These are phyloP conservation scores for Siphamia tubifer DNA, from an alignment of 2,113 vertebrate species.

Conservation along the genomic window DNA sequence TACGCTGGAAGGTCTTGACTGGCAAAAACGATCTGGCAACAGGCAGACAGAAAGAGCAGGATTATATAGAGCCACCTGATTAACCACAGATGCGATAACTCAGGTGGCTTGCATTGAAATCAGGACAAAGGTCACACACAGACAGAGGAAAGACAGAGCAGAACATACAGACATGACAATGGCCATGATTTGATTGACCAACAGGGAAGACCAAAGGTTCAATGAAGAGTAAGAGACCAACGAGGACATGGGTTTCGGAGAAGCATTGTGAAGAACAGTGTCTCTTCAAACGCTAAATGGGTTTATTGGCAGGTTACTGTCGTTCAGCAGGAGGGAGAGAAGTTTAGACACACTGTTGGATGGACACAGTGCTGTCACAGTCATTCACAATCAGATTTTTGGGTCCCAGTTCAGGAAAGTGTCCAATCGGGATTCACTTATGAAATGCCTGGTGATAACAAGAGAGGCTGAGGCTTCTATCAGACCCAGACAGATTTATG, in stretches of 20 bases:
- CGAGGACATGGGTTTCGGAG: constrained; percentile 16
- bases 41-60: too few species aligned
- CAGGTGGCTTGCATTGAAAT: too few species aligned
- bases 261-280: neutral
- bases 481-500: constrained; percentile 32
- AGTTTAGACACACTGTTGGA: constrained; percentile 32
- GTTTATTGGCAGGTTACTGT: constrained; percentile 57
- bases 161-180: neutral
- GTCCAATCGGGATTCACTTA: constrained; percentile 68
- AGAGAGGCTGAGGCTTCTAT: constrained; percentile 53
- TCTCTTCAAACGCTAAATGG: constrained; percentile 44
- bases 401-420: constrained; percentile 47
- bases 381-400: constrained; percentile 55
- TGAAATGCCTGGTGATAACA: constrained; percentile 63
- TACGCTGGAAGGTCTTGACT: too few species aligned
- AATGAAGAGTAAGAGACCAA: constrained; percentile 26
- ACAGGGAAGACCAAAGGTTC: constrained; percentile 34
- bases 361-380: constrained; percentile 49
- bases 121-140: too few species aligned
- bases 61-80: too few species aligned
- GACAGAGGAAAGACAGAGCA: too few species aligned
- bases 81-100: too few species aligned
- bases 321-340: constrained; percentile 18
- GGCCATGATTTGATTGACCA: constrained; percentile 49
- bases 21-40: too few species aligned